Evolutionary conservation across 2,797 vertebrate species (phyloP).

Genomic region (Pangasius larnaudii): DNA sequence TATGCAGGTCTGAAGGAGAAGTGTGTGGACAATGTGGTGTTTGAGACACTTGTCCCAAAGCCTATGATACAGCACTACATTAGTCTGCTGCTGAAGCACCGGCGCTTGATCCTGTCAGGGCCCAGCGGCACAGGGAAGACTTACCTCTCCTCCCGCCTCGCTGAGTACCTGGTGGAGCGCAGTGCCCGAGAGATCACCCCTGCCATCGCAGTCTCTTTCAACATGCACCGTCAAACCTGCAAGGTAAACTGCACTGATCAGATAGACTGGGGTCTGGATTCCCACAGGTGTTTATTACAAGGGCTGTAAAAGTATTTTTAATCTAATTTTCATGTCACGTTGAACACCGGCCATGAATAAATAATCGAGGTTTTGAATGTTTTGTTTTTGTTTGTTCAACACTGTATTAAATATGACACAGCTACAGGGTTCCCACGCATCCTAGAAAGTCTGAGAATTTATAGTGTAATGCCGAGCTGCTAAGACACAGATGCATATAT

Average conservation of each 20-base stretch:
- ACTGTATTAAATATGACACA: not conserved
- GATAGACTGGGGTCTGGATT: not conserved
- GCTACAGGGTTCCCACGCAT: not conserved
- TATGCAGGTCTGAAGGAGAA: conserved; percentile 92
- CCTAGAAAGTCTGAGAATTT: not conserved
- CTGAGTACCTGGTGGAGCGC: conserved; percentile 96
- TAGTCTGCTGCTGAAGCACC: conserved; percentile 94
- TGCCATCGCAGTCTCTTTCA: conserved; percentile 90
- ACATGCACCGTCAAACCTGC: conserved; percentile 98
- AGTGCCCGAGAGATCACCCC: conserved; percentile 88
- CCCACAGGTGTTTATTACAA: not conserved
- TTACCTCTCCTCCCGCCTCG: conserved; percentile 92
- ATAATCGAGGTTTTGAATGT: not conserved
- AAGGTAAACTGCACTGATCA: conserved; percentile 78
- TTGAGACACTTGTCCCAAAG: conserved; percentile 96
- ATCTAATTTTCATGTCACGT: not conserved
- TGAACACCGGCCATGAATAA: too few species aligned
- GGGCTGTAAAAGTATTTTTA: too few species aligned
- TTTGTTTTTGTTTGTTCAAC: not conserved
- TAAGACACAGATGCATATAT: not conserved
- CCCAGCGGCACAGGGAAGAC: conserved; percentile 96
- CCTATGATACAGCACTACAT: conserved; percentile 99
- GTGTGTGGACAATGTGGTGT: conserved; percentile 95
- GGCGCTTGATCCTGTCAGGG: conserved; percentile 91
- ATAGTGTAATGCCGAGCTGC: not conserved